Evolutionary conservation across 2,888 invertebrate species (phyloP), one percentile per base, ranked within the genome.

Genomic region (Melanargia galathea): DNA sequence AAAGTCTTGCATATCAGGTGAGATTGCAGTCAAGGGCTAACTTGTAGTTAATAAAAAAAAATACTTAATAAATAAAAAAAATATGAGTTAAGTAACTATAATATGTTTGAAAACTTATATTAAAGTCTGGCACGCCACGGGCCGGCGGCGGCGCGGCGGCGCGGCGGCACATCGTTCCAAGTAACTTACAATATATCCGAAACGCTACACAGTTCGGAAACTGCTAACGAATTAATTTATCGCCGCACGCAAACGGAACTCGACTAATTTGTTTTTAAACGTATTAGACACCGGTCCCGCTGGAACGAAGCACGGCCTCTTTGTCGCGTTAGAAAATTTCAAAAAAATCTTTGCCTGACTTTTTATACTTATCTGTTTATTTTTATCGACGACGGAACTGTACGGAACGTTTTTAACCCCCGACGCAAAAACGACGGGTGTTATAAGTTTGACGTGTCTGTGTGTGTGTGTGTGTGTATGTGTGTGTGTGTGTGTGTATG

Each of bases 151-250:
- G 46, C 4, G 22, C 16, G 3, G 11, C 33, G 18, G 33, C 33
- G 24, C 48, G 30, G 18, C 40, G 24, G 24, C 40, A 18, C 56
- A 7, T 56, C 45, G 24, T 24, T 58, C 35, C n/a, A 57, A 38
- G 55, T 64, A 58, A 58, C 46, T 51, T 33, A 20, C 40, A 33
- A 33, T 1, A 52, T 61, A 66, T 66, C 61, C 64, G 62, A 22
- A 20, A 45, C 48, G 54, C 49, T 45, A 60, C 55, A 16, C 46
- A 54, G 61, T 55, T 59, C 54, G 64, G 64, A 64, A 64, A 66
- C 45, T 58, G 62, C 55, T 64, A 64, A 66, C 63, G 64, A 59
- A 64, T 62, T 66, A 61, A 66, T 66, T 66, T 61, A 55, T 45
- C 55, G 58, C 64, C 40, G 20, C 66, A 66, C 66, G 66, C 66